Evolutionary conservation across 2,113 vertebrate species (phyloP).

Genomic region (Syngnathus scovelli): DNA sequence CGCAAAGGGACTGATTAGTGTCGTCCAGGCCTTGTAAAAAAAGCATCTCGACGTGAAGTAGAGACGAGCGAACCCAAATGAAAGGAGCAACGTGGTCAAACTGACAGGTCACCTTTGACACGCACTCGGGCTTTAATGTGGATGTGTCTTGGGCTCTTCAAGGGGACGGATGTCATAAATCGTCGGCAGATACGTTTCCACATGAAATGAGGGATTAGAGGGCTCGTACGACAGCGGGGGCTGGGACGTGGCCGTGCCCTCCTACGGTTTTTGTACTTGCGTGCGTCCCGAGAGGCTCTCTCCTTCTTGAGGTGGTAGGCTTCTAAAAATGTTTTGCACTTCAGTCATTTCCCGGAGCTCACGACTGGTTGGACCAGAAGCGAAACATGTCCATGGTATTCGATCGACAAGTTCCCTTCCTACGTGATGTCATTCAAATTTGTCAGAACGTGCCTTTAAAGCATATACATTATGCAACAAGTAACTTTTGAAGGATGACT

Average conservation of each 20-base stretch:
- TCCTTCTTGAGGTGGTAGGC: neutral
- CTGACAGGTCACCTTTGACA: slow-evolving; percentile 2
- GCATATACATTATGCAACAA: no score
- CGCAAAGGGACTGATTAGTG: slow-evolving; percentile 63
- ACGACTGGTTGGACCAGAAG: neutral
- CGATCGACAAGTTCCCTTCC: no score
- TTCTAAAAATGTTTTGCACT: neutral
- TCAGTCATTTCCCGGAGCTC: neutral
- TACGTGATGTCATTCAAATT: no score
- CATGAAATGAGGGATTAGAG: neutral
- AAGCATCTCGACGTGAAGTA: slow-evolving; percentile 53
- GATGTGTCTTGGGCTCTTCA: neutral
- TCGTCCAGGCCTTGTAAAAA: slow-evolving; percentile 56
- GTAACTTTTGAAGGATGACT: no score
- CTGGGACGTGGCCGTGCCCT: neutral
- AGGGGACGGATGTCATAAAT: slow-evolving; percentile 1
- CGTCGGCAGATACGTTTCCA: neutral
- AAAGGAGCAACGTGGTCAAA: slow-evolving; percentile 27
- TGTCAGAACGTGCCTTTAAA: no score
- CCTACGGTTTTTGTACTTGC: neutral
- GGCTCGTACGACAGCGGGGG: neutral
- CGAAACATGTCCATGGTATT: no score
- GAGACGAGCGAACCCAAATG: slow-evolving; percentile 25
- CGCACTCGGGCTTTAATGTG: neutral
- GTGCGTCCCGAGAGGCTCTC: neutral